These are phyloP conservation scores for Gasterosteus aculeatus DNA, from an alignment of 2,113 vertebrate species.

Conservation along the genomic window DNA sequence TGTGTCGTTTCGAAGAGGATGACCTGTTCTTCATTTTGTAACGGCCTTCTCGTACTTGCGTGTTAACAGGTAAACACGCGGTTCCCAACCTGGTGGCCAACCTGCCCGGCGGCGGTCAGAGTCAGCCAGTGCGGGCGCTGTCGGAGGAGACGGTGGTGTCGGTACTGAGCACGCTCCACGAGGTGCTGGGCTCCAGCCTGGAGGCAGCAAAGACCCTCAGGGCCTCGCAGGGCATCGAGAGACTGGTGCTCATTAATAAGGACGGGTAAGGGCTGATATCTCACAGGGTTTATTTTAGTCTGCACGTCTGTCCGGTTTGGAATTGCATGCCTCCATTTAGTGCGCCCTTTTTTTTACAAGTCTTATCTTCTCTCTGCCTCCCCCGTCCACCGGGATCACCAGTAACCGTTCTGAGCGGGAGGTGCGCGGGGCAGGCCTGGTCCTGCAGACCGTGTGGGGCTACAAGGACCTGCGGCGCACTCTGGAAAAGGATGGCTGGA, in stretches of 20 bases:
- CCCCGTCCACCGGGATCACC: background rate
- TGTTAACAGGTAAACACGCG: slow-evolving; percentile 86
- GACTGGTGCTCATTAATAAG: slow-evolving; percentile 94
- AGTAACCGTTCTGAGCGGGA: slow-evolving; percentile 95
- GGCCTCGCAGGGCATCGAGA: slow-evolving; percentile 92
- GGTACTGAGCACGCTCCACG: slow-evolving; percentile 90
- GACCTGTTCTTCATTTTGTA: background rate
- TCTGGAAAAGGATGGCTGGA: slow-evolving; percentile 97
- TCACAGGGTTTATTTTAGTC: background rate
- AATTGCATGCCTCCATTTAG: background rate
- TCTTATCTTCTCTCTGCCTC: background rate
- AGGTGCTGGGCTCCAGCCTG: slow-evolving; percentile 90
- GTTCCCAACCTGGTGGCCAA: slow-evolving; percentile 90
- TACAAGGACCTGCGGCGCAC: slow-evolving; percentile 94
- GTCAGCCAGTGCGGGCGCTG: slow-evolving; percentile 84
- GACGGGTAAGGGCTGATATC: slow-evolving; percentile 81
- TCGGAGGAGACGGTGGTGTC: slow-evolving; percentile 92
- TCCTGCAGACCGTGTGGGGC: slow-evolving; percentile 93
- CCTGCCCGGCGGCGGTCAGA: slow-evolving; percentile 89
- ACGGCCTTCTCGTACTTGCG: background rate
- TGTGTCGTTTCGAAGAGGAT: background rate
- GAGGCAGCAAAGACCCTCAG: slow-evolving; percentile 92
- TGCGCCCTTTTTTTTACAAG: background rate
- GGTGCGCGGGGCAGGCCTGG: slow-evolving; percentile 90
- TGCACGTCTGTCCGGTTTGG: background rate